Evolutionary conservation across 2,113 vertebrate genomes (phyloP), one percentile per base, ranked within the genome.

Genomic region (Pycnonotus jocosus): DNA sequence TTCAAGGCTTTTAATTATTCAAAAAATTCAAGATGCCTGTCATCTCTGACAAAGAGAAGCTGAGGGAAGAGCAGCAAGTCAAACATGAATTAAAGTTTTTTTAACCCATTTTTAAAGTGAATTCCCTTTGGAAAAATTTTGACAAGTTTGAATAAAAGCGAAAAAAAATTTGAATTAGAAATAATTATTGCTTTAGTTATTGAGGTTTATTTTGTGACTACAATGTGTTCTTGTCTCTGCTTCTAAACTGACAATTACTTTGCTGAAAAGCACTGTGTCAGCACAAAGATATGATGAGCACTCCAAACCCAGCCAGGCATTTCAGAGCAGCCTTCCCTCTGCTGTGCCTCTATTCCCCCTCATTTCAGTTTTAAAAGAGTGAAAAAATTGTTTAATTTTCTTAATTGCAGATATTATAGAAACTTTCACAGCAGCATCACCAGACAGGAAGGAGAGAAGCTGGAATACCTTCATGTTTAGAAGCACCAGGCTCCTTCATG

Each of bases 391-490:
- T 40, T 78, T 53, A 0, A 3, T 76, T 88, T 68, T 35, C 50
- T 65, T 31, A 77, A 61, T 30, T 60, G 10, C 1, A 9, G 12
- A 4, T 11, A 6, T 42, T 37, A 31, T 12, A 51, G 62, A 35
- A 69, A 24, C 6, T 14, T 73, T 7, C 28, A 23, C 12, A n/a
- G 33, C 15, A 50, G 21, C 57, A 50, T 23, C 38, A 33, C 12
- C 20, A 44, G 18, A 3, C 3, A 81, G 28, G 22, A 44, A 44
- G 15, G 68, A 31, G 47, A 56, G 62, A 69, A 62, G 30, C 22
- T 65, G 31, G 30, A 70, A 47, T 5, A 2, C 0, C 3, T 28
- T 1, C 9, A 6, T 3, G 10, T 47, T 57, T 44, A 27, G 88
- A 78, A 48, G 7, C 48, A 53, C 10, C 11, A 22, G 61, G 23